A percentile compares a stretch with the other conserved stretches of the same genome.
Conservation (phyloP, 2,888 invertebrate genomes). For the Agrochola lota region DNA sequence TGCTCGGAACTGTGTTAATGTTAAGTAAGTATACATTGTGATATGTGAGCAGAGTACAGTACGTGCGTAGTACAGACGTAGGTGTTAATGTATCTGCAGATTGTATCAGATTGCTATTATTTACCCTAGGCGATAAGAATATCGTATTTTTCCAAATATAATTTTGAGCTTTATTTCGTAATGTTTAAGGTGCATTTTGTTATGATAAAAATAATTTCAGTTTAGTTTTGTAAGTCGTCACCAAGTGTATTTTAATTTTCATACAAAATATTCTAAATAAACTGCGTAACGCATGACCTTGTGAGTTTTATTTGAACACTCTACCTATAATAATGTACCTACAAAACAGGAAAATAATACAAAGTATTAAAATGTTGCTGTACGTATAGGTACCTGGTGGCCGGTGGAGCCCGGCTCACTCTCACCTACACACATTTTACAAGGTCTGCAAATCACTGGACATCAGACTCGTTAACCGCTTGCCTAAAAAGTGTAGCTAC, state of each 20-base stretch:
- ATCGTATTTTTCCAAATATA: slow-evolving; percentile 55
- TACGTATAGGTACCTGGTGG: too few relatives aligned
- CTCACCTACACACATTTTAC: too few relatives aligned
- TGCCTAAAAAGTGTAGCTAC: too few relatives aligned
- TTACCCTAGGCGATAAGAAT: slow-evolving; percentile 45
- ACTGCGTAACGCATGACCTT: slow-evolving; percentile 42
- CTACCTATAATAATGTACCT: neutral
- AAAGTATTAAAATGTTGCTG: too few relatives aligned
- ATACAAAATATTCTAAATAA: slow-evolving; percentile 60
- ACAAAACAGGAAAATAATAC: neutral
- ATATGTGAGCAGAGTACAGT: slow-evolving; percentile 41
- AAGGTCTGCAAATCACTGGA: too few relatives aligned
- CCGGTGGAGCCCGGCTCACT: too few relatives aligned
- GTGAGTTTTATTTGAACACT: slow-evolving; percentile 44
- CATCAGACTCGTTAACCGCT: too few relatives aligned
- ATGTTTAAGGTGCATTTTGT: slow-evolving; percentile 64
- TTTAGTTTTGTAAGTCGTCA: slow-evolving; percentile 57
- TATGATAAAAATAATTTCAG: slow-evolving; percentile 46
- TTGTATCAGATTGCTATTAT: slow-evolving; percentile 47
- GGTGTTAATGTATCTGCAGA: slow-evolving; percentile 11
- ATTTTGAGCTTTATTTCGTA: slow-evolving; percentile 65
- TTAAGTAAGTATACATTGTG: slow-evolving; percentile 56
- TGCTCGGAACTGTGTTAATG: slow-evolving; percentile 17
- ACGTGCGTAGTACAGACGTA: slow-evolving; percentile 23
- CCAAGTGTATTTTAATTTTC: slow-evolving; percentile 63